These are phyloP conservation scores for Drosophila ananassae DNA, from an alignment of 1,140 invertebrate species.

Conservation along the genomic window DNA sequence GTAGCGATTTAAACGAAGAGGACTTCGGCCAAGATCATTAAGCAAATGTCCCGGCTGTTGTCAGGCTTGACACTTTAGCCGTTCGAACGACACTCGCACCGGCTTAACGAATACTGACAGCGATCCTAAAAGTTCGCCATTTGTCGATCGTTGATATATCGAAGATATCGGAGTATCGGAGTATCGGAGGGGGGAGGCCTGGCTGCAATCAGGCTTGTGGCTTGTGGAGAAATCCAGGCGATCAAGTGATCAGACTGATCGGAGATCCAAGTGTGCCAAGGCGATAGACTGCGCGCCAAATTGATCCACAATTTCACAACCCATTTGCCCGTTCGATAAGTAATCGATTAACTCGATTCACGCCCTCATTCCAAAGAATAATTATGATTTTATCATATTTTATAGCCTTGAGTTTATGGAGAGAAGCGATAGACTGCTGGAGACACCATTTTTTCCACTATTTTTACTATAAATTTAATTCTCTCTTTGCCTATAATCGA, in stretches of 20 bases:
- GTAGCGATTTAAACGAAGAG: slow-evolving; percentile 46
- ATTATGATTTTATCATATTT: neutral
- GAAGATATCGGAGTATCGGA: neutral
- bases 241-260: slow-evolving; percentile 6
- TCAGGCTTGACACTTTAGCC: slow-evolving; percentile 81
- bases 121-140: slow-evolving; percentile 76
- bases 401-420: too few species aligned
- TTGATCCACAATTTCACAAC: too few species aligned
- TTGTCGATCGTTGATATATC: slow-evolving; percentile 44
- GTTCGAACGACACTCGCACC: slow-evolving; percentile 70
- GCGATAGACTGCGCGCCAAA: slow-evolving; percentile 6
- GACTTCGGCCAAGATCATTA: slow-evolving; percentile 64
- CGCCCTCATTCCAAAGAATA: neutral
- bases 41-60: slow-evolving; percentile 80
- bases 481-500: too few species aligned
- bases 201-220: slow-evolving; percentile 4
- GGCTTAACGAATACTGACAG: slow-evolving; percentile 82
- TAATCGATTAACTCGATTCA: too few species aligned
- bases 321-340: too few species aligned
- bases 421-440: too few species aligned
- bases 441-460: too few species aligned
- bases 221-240: slow-evolving; percentile 20
- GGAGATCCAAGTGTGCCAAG: slow-evolving; percentile 55
- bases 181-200: too few species aligned
- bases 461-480: too few species aligned